Conservation (phyloP, 2,888 invertebrate genomes). For the Pachliopta kotzebuea region DNA sequence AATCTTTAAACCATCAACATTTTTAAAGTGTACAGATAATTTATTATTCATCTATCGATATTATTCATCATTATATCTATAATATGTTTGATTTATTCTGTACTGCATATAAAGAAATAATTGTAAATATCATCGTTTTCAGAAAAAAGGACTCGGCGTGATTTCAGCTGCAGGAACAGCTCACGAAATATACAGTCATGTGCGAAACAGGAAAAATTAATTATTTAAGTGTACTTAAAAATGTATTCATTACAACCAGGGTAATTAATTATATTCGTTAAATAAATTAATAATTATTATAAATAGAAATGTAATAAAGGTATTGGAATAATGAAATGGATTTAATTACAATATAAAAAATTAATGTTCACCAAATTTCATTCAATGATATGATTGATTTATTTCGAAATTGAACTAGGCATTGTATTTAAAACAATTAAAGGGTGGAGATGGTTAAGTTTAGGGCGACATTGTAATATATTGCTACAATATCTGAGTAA, state of each 20-base stretch:
- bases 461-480: neutral
- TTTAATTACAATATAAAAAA: neutral
- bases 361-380: neutral
- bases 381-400: neutral
- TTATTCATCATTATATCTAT: neutral
- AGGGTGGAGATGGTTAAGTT: neutral
- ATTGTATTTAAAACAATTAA: neutral
- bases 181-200: slow-evolving; percentile 33
- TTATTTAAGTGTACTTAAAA: neutral
- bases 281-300: neutral
- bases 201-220: slow-evolving; percentile 28
- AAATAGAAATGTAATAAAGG: neutral
- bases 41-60: too few relatives aligned
- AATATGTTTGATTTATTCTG: neutral
- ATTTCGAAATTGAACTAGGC: neutral
- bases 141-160: slow-evolving; percentile 35
- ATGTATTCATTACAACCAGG: neutral
- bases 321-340: neutral
- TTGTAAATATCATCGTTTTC: slow-evolving; percentile 25
- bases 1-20: too few relatives aligned
- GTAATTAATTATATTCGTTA: neutral
- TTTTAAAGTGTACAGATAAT: too few relatives aligned
- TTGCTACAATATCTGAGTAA: neutral
- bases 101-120: neutral
- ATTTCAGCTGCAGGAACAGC: slow-evolving; percentile 35